Evolutionary conservation across 2,797 vertebrate species (phyloP), one percentile per base, ranked within the genome.

Genomic region (Buceros bicornis): DNA sequence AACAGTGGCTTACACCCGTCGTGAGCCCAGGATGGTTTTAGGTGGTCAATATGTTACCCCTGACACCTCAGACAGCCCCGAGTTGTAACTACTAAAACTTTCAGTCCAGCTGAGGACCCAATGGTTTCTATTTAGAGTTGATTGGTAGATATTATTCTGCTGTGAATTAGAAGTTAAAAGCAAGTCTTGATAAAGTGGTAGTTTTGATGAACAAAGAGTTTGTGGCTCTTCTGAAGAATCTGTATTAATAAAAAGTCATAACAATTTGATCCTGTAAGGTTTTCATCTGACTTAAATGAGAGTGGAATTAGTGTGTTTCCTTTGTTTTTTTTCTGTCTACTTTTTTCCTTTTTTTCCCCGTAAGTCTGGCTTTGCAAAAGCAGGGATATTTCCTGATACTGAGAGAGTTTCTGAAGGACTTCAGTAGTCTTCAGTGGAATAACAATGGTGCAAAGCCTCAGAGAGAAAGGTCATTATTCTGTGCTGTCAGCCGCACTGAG

Each of bases 141-240:
- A 89, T 78, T 91, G 81, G 61, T 40, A 80, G 16, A 60, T 31
- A 69, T 66, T 29, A 2, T 84, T n/a, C 54, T 79, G 87, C 35
- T 92, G 71, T 25, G 33, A 61, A 66, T 72, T 45, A 71, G 58
- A 84, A 92, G 64, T 69, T 74, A 82, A 94, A 92, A 88, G 74
- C 60, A 81, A 28, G 64, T 89, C 79, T 54, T 66, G 5, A 18
- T 45, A 47, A 87, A 86, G 69, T 72, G 61, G 47, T 57, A 57
- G 87, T 72, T 67, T 86, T 82, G 51, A 43, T 79, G 82, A 93
- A 16, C 43, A 58, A 33, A 33, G 33, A 33, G 2, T 67, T 80
- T 60, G 33, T 67, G 37, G 28, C 56, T 58, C 7, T 85, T 10
- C 40, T 85, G n/a, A 40, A n/a, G 58, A 40, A 40, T 64, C 22